These are phyloP conservation scores for Pocota personata DNA, from an alignment of 2,888 invertebrate genomes.

Conservation along the genomic window DNA sequence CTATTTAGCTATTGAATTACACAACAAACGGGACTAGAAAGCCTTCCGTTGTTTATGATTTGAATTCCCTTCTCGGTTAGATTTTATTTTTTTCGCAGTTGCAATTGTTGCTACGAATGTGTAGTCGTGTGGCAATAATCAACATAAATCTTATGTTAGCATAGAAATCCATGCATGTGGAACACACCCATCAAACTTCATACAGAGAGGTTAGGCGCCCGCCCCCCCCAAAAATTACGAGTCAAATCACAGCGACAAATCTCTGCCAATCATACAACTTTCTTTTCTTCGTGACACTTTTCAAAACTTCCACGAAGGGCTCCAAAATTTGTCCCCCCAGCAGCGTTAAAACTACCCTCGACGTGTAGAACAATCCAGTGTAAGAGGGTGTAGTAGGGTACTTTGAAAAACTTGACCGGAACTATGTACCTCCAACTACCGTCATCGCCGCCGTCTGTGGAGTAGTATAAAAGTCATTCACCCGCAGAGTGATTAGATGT, in stretches of 20 bases:
- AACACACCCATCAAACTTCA: slow-evolving; percentile 75
- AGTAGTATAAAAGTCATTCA: slow-evolving; percentile 62
- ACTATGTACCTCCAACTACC: slow-evolving; percentile 37
- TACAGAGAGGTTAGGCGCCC: background rate
- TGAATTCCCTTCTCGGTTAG: slow-evolving; percentile 1
- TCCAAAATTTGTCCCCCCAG: slow-evolving; percentile 76
- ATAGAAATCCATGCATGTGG: slow-evolving; percentile 81
- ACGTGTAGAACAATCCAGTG: no score
- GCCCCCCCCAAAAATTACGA: slow-evolving; percentile 20
- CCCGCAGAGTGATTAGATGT: slow-evolving; percentile 54
- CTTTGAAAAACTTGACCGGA: slow-evolving; percentile 65
- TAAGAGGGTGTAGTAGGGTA: no score
- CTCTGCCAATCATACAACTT: slow-evolving; percentile 48
- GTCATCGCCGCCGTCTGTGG: background rate
- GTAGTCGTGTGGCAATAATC: slow-evolving; percentile 58
- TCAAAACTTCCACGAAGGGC: slow-evolving; percentile 66
- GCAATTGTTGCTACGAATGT: slow-evolving; percentile 41
- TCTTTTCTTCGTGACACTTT: slow-evolving; percentile 72
- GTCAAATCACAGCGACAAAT: slow-evolving; percentile 58
- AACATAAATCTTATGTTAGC: slow-evolving; percentile 77
- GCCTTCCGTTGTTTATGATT: slow-evolving; percentile 42
- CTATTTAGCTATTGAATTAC: slow-evolving; percentile 16
- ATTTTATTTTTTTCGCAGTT: slow-evolving; percentile 31
- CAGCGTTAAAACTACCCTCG: slow-evolving; percentile 52
- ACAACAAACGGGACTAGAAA: slow-evolving; percentile 32